Evolutionary conservation across 2,797 vertebrate genomes (phyloP).

Genomic region (Sebastes reedi): DNA sequence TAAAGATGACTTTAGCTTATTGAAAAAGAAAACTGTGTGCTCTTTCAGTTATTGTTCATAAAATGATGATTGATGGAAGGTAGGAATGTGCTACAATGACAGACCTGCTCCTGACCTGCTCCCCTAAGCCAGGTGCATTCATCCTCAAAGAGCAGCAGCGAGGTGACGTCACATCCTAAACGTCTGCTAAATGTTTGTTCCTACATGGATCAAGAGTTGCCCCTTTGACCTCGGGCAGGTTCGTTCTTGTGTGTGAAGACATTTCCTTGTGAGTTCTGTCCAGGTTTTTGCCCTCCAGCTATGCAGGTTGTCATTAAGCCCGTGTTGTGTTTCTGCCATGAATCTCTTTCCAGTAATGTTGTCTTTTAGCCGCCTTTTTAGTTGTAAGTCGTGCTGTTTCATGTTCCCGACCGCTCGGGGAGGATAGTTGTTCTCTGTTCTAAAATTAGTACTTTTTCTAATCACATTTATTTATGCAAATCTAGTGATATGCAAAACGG

Average conservation of each 20-base stretch:
- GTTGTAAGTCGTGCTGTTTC: not conserved
- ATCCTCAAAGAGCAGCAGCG: not conserved
- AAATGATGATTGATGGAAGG: not conserved
- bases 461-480: slow-evolving; percentile 18
- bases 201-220: not conserved
- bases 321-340: not conserved
- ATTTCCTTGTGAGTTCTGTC: not conserved
- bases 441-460: not conserved
- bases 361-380: not conserved
- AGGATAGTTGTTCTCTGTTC: not conserved
- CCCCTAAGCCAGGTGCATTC: not conserved
- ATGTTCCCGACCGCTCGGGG: not conserved
- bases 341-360: not conserved
- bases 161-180: not conserved
- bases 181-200: not conserved
- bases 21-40: not conserved
- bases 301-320: not conserved
- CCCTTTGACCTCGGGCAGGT: not conserved
- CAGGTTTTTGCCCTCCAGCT: not conserved
- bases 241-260: slow-evolving; percentile 1
- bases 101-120: not conserved
- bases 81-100: not conserved
- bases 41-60: not conserved
- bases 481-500: not conserved
- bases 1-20: not conserved